Percentiles rank a stretch among this genome's conserved stretches.
These are phyloP conservation scores for Chloromyia formosa DNA, from an alignment of 2,888 invertebrate species.

Conservation along the genomic window DNA sequence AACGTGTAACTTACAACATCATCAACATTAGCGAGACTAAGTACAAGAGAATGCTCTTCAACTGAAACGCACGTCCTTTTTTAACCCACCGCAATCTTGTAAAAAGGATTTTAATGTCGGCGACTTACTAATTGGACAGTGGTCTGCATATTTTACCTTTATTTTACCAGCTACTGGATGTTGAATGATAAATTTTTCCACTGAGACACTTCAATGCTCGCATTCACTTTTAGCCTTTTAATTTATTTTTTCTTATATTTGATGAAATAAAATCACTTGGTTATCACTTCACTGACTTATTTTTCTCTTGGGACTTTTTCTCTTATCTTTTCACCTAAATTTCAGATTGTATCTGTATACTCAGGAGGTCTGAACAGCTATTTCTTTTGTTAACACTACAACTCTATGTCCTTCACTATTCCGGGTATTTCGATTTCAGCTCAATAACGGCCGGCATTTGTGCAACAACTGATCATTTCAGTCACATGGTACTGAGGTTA, in stretches of 20 bases:
- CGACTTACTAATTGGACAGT: neutral
- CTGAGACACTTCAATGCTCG: constrained; percentile 10
- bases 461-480: constrained; percentile 47
- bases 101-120: constrained; percentile 11
- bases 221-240: neutral
- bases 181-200: neutral
- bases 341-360: too few relatives aligned
- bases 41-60: too few relatives aligned
- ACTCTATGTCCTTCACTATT: constrained; percentile 9
- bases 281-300: constrained; percentile 3
- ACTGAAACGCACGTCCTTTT: too few relatives aligned
- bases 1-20: too few relatives aligned
- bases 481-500: constrained; percentile 44
- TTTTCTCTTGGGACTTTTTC: neutral
- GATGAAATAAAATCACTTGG: neutral
- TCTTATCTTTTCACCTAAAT: too few relatives aligned
- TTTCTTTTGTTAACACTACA: neutral
- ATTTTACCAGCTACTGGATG: neutral
- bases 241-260: neutral
- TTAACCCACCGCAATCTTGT: neutral
- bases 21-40: too few relatives aligned
- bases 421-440: constrained; percentile 28
- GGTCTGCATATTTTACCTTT: constrained; percentile 17
- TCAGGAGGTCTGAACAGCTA: too few relatives aligned
- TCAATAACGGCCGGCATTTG: constrained; percentile 46